Evolutionary conservation across 2,797 vertebrate species (phyloP), one percentile per base, ranked within the genome.

Genomic region (Botia almorhae): DNA sequence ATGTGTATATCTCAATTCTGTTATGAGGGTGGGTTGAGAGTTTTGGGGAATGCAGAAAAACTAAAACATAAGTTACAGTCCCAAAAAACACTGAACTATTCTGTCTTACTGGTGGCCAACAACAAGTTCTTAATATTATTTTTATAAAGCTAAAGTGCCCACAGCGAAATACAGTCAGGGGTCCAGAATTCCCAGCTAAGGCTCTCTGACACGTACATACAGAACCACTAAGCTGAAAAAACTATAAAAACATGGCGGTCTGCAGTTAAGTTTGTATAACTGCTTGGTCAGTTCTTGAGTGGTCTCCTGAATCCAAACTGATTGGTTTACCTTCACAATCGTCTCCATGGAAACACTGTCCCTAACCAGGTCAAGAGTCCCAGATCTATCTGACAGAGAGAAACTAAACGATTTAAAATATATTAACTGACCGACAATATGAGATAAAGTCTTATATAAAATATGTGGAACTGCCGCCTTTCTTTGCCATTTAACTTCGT

Each of bases 351-450:
- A 21, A 69, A 75, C 65, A 56, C 21, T 13, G 48, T 1, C 70
- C 21, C 55, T 53, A 80, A 71, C 71, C 70, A 75, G 33, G 17
- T 56, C 65, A 75, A 64, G 67, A 72, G 69, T 61, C 39, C 21
- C 13, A 2, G 21, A 8, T 39, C 43, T 69, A 12, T 48, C 39
- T 43, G 53, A 75, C 12, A 55, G 12, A 61, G 39, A 56, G 0
- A n/a, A 2, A 4, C 8, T 61, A 43, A 64, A 70, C 0, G 36
- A 50, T 8, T n/a, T 6, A 29, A 74, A 23, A 64, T 71, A 56
- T 50, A n/a, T 71, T 29, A 56, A 7, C 50, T 56, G 43, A 2
- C 50, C 19, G 48, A 65, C 26, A 72, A 29, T 65, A 33, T 60
- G 65, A 39, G 48, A 65, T 72, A 71, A 79, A 55, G 7, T 11